These are phyloP conservation scores for Coelopa pilipes DNA, from an alignment of 2,888 invertebrate species.

Conservation along the genomic window DNA sequence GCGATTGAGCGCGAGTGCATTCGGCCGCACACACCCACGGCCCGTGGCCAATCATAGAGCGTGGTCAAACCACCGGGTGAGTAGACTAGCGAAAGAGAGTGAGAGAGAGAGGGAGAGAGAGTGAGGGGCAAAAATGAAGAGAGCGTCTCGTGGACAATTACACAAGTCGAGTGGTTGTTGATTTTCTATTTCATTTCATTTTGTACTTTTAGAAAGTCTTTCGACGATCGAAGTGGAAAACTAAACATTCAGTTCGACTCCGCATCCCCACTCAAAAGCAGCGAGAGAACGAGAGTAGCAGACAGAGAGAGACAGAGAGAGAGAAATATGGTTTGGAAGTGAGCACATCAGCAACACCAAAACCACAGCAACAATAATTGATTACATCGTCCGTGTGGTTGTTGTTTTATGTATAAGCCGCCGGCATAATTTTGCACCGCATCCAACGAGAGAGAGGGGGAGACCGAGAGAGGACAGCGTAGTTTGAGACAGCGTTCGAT, in stretches of 20 bases:
- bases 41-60: not conserved
- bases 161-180: not conserved
- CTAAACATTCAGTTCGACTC: not conserved
- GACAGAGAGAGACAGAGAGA: not conserved
- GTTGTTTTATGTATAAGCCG: constrained; percentile 4
- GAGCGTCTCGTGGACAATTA: not conserved
- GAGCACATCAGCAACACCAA: not conserved
- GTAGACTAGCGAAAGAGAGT: not conserved
- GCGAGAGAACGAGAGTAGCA: not conserved
- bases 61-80: not conserved
- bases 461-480: not conserved
- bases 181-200: not conserved
- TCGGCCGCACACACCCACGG: not conserved
- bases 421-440: constrained; percentile 1
- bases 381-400: not conserved
- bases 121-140: too few relatives aligned
- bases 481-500: not conserved
- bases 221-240: not conserved
- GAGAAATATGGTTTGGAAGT: too few relatives aligned
- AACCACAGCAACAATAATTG: constrained; percentile 1
- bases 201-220: not conserved
- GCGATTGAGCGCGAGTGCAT: not conserved
- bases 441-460: not conserved
- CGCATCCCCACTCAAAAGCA: not conserved
- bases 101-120: not conserved